Base-by-base conservation (phyloP, 2,888 invertebrate genomes). In the Matsumyia berberina region DNA sequence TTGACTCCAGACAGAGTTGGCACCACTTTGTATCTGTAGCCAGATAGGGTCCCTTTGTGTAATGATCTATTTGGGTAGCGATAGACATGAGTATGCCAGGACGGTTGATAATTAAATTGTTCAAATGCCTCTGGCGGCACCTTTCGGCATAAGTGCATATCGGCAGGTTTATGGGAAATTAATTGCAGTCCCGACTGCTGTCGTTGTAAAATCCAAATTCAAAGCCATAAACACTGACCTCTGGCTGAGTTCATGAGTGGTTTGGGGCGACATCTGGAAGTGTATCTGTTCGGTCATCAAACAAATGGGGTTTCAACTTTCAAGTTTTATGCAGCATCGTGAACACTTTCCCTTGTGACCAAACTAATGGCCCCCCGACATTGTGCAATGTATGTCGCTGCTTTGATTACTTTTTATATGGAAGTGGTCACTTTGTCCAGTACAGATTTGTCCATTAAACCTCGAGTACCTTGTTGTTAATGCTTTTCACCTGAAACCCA, bases 1-100 rank as follows among this genome's bases (percentile, higher is more conserved):
- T 82, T 82, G 82, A 82, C 64, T 78, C 66, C 77, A 77, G 82
- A 82, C 82, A 24, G 17, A 5, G 57, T n/a, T 37, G 33, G 29
- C 72, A 82, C 82, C 72, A 82, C 82, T 82, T 76, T 70, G 64
- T 76, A 66, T 70, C 70, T 57, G 64, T 53, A n/a, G 2, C 24
- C 77, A 60, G 70, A 82, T 77, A 77, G 60, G 64, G 76, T 64
- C 46, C 64, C 76, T 62, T 67, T 67, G 60, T 49, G 24, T 55
- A 67, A 80, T 46, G 74, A 81, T 76, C 69, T 57, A 81, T 64
- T 76, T 42, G 49, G 17, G 24, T 57, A 64, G 29, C 55, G 74
- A 1, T 53, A 74, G 53, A 67, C 74, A 74, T 29, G 46, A 31
- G 19, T 51, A 49, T 57, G 19, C 11, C 35, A 12, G 51, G 77